Conservation (phyloP, 1,140 invertebrate genomes). For the Meteorus sp. region DNA sequence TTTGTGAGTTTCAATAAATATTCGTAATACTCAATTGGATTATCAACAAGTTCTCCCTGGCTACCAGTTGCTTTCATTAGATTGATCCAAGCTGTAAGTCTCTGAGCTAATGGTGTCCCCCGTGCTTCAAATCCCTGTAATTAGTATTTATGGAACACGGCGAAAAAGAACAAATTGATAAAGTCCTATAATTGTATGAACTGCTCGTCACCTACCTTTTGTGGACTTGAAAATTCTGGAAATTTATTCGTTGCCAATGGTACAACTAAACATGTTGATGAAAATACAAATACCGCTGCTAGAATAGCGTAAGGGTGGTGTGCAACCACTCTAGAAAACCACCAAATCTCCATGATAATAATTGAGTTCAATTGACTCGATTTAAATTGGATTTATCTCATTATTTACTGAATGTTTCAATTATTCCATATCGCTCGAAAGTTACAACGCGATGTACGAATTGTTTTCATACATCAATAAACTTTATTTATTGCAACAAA, state of each 20-base stretch:
- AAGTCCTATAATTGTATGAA: too few relatives aligned
- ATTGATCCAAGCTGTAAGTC: slow-evolving; percentile 82
- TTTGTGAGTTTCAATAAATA: slow-evolving; percentile 39
- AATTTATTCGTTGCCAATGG: slow-evolving; percentile 69
- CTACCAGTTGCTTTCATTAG: slow-evolving; percentile 73
- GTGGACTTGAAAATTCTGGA: slow-evolving; percentile 79
- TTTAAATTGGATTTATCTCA: too few relatives aligned
- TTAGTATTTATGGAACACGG: slow-evolving; percentile 26
- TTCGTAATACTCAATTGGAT: slow-evolving; percentile 68
- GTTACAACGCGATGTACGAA: too few relatives aligned
- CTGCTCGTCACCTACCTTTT: slow-evolving; percentile 59
- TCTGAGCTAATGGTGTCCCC: slow-evolving; percentile 76
- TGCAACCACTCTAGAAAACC: slow-evolving; percentile 69
- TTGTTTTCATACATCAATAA: too few relatives aligned
- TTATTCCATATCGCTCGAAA: too few relatives aligned
- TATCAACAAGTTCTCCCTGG: slow-evolving; percentile 69
- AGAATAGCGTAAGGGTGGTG: slow-evolving; percentile 76
- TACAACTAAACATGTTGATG: slow-evolving; percentile 71
- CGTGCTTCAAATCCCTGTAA: slow-evolving; percentile 85
- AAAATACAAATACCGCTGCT: slow-evolving; percentile 68
- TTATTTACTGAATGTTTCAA: too few relatives aligned
- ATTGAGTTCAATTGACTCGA: too few relatives aligned
- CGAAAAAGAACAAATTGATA: slow-evolving; percentile 22
- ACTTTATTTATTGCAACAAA: too few relatives aligned
- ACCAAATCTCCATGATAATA: slow-evolving; percentile 48